A percentile compares a stretch with the other conserved stretches of the same genome.
Evolutionary conservation across 2,113 vertebrate species (phyloP).

Genomic region (Oenanthe melanoleuca): DNA sequence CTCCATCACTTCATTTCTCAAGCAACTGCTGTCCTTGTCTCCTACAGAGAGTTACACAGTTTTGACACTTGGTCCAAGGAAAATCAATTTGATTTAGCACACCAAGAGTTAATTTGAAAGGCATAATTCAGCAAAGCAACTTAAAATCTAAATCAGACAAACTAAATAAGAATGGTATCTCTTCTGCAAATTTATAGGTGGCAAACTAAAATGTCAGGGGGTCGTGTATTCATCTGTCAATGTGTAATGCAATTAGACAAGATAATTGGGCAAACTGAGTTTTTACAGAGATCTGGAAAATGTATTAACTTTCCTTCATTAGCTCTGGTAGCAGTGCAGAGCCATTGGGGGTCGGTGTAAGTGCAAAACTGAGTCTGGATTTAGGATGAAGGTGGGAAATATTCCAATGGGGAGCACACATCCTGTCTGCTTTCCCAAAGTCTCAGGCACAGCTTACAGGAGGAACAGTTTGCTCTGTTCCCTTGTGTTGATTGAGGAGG

Average conservation of each 20-base stretch:
- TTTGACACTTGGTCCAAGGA: not conserved
- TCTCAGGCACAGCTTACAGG: not conserved
- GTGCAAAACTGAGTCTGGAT: not conserved
- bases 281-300: slow-evolving; percentile 52
- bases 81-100: not conserved
- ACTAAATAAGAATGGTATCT: slow-evolving; percentile 19
- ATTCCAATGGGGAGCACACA: not conserved
- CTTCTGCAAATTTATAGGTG: slow-evolving; percentile 30
- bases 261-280: slow-evolving; percentile 71
- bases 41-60: not conserved
- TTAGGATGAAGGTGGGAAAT: not conserved
- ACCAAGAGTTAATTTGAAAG: slow-evolving; percentile 38
- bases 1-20: not conserved
- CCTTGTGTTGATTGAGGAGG: not conserved
- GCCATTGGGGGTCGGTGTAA: not conserved
- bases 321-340: not conserved
- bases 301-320: slow-evolving; percentile 43
- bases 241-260: slow-evolving; percentile 73
- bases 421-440: not conserved
- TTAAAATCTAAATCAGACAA: slow-evolving; percentile 14
- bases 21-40: not conserved
- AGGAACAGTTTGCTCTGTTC: not conserved
- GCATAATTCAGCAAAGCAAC: not conserved
- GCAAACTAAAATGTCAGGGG: slow-evolving; percentile 63
- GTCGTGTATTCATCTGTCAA: slow-evolving; percentile 67